Conservation (phyloP, 92 coral and sea anemone genomes). For the Hydrozoanthus gracilis region DNA sequence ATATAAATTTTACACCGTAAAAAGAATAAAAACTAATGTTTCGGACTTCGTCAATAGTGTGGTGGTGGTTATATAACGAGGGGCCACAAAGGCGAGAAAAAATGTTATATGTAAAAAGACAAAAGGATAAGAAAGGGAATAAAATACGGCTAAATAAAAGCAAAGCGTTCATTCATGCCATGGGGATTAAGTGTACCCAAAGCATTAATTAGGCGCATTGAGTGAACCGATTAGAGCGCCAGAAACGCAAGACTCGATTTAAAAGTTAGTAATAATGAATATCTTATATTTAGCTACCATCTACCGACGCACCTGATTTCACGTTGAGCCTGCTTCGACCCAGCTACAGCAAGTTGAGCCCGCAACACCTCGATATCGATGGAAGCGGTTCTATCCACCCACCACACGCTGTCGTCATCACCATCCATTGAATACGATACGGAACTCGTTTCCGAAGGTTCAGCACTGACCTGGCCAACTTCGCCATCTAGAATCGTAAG, state of each 20-base stretch:
- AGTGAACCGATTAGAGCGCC: too few species aligned
- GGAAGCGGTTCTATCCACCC: slow-evolving; percentile 81
- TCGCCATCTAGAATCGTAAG: slow-evolving; percentile 65
- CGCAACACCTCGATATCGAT: slow-evolving; percentile 84
- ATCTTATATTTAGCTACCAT: neutral
- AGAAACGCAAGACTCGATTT: neutral
- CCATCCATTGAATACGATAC: slow-evolving; percentile 92
- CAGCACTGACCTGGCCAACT: slow-evolving; percentile 78
- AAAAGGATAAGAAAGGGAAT: too few species aligned
- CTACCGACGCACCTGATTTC: slow-evolving; percentile 78
- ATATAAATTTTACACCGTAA: too few species aligned
- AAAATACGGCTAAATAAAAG: too few species aligned
- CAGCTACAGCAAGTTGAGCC: slow-evolving; percentile 83
- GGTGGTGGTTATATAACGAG: too few species aligned
- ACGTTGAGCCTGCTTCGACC: slow-evolving; percentile 82
- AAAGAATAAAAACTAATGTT: too few species aligned
- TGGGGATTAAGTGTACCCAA: too few species aligned
- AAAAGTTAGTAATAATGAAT: neutral
- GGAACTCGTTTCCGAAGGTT: slow-evolving; percentile 96
- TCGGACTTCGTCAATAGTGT: too few species aligned
- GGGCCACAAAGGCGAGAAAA: too few species aligned
- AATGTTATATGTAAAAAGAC: too few species aligned
- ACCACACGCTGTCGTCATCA: slow-evolving; percentile 93
- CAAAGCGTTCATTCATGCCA: too few species aligned
- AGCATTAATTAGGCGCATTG: too few species aligned